Percentiles rank a stretch among this genome's conserved stretches.
Conservation (phyloP, 2,888 invertebrate species). For the Copidosoma aretas region DNA sequence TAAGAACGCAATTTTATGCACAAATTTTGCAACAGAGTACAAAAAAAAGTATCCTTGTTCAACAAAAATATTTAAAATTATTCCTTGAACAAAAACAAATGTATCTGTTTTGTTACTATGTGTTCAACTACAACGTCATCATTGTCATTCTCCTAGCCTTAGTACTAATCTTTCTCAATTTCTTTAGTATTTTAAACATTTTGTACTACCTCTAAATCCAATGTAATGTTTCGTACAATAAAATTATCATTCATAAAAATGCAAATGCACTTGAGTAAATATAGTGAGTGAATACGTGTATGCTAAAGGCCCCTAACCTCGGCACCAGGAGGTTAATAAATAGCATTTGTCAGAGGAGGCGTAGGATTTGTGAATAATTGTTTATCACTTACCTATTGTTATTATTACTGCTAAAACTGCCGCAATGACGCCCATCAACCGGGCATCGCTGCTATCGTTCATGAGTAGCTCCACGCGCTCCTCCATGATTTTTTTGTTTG, state of each 20-base stretch:
- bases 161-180: constrained; percentile 46
- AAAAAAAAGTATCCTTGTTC: constrained; percentile 27
- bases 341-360: constrained; percentile 25
- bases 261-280: constrained; percentile 28
- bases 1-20: constrained; percentile 8
- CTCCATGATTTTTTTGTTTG: constrained; percentile 52
- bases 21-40: constrained; percentile 19
- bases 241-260: constrained; percentile 10
- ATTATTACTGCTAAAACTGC: constrained; percentile 57
- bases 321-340: constrained; percentile 4
- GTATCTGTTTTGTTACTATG: constrained; percentile 52
- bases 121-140: constrained; percentile 50
- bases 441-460: constrained; percentile 47
- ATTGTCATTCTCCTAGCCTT: constrained; percentile 48
- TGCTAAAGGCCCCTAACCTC: constrained; percentile 23
- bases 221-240: constrained; percentile 2
- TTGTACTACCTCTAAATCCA: constrained; percentile 30
- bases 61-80: no score
- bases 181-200: constrained; percentile 35
- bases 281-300: no score
- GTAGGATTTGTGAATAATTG: not conserved
- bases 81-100: constrained; percentile 43
- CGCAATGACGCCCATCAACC: constrained; percentile 54
- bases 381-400: constrained; percentile 57
- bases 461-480: constrained; percentile 47